phyloP scores from a whole-genome alignment of 2,797 vertebrate species.

The Chromobotia macracanthus region DNA sequence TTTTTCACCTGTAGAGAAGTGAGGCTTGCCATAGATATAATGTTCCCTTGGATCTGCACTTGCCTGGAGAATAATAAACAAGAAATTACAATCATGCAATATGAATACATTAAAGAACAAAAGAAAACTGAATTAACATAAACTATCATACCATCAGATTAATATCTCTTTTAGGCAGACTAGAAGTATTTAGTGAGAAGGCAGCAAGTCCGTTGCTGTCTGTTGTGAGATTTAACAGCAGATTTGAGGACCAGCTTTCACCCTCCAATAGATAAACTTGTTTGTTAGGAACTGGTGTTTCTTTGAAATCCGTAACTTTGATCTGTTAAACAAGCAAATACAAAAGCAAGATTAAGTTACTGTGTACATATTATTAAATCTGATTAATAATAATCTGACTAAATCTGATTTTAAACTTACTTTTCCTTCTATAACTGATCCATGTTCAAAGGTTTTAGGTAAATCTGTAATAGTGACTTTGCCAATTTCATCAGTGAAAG shows the following conservation, averaged over 20 bases:
- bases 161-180: conserved; percentile 4
- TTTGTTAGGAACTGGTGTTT: conserved; percentile 61
- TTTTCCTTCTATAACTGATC: conserved; percentile 36
- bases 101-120: no score
- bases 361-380: neutral
- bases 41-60: neutral
- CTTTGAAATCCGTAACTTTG: conserved; percentile 64
- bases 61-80: conserved; percentile 53
- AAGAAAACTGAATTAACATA: neutral
- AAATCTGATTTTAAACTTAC: conserved; percentile 2
- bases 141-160: conserved; percentile 53
- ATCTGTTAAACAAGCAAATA: conserved; percentile 44
- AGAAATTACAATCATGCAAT: neutral
- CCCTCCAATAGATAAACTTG: conserved; percentile 61
- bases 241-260: neutral
- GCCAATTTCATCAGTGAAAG: conserved; percentile 17
- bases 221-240: conserved; percentile 68
- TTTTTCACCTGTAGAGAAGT: conserved; percentile 6
- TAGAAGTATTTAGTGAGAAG: conserved; percentile 63
- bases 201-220: conserved; percentile 61
- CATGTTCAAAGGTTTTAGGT: conserved; percentile 16
- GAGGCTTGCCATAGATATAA: no score
- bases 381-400: no score
- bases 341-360: neutral
- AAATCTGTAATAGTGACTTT: conserved; percentile 24